Base-by-base conservation (phyloP, 2,888 invertebrate species). In the Limnephilus lunatus region DNA sequence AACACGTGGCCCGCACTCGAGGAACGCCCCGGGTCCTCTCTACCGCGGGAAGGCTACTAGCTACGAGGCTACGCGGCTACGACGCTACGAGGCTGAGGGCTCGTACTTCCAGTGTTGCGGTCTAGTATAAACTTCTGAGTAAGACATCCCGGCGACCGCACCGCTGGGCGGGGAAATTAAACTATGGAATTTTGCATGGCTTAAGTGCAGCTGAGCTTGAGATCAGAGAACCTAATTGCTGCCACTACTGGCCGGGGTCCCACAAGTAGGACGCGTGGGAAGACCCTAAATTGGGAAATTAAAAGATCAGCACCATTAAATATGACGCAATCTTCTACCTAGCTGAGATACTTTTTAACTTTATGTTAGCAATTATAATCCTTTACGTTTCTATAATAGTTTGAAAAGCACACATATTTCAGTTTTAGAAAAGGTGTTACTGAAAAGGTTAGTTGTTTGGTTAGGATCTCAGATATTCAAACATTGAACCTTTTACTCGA, bases 151-250 rank as follows among this genome's bases (percentile, higher is more conserved):
- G n/a, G 68, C 68, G 68, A 25, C 68, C 68, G 68, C 68, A 68
- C 68, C 39, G 48, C 86, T 30, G 86, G 86, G 48, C 35, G 88
- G 25, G 88, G 68, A 91, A 91, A 85, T 89, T 89, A 89, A 91
- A 89, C 85, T 81, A 35, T 44, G 89, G 91, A 89, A 89, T 91
- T 89, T 53, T 68, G 83, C 91, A 88, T 83, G 81, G 85, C 91
- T 91, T 89, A 89, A 91, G 89, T 89, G 91, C 89, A 91, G 48
- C 89, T 83, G 88, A 88, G 89, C 87, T 44, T 53, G 81, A 83
- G 91, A 91, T 91, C 91, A 89, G 91, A 44, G 35, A 35, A 68
- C 85, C 91, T 91, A 91, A 91, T 91, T 91, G 91, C 85, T 85
- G 89, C 85, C 44, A 31, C 68, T 68, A 68, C 25, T 68, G 68